Conservation (phyloP, 2,888 invertebrate genomes). For the Carterocephalus palaemon region DNA sequence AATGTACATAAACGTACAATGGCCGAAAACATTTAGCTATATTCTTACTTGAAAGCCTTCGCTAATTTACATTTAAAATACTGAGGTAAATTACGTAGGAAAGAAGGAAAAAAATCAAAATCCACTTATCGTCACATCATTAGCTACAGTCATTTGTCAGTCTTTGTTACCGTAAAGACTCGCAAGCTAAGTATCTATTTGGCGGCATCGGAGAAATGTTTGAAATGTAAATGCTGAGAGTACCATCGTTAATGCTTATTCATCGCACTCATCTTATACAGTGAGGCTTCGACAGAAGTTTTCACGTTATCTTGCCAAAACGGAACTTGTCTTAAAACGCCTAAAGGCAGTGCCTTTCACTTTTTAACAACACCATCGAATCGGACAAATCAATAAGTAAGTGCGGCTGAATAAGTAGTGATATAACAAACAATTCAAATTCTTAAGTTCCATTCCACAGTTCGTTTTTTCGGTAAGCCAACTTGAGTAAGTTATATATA, state of each 20-base stretch:
- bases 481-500: too few species aligned
- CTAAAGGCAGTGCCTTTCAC: constrained; percentile 40
- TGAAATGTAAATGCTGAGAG: constrained; percentile 2
- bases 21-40: too few species aligned
- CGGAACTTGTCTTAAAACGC: constrained; percentile 41
- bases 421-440: background rate
- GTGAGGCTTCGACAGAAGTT: constrained; percentile 1
- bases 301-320: constrained; percentile 35
- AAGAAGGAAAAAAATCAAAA: constrained; percentile 8
- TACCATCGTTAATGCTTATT: constrained; percentile 1
- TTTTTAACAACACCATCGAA: constrained; percentile 31
- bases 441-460: background rate
- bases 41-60: background rate
- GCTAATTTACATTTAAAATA: constrained; percentile 1
- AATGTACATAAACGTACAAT: too few species aligned
- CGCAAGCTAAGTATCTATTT: constrained; percentile 8
- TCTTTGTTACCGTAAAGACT: constrained; percentile 5
- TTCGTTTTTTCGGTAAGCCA: too few species aligned
- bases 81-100: constrained; percentile 1
- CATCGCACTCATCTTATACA: constrained; percentile 13
- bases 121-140: constrained; percentile 14
- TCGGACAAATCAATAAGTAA: constrained; percentile 31
- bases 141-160: constrained; percentile 14
- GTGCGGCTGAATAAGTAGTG: constrained; percentile 2
- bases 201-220: background rate